phyloP scores from a whole-genome alignment of 2,888 invertebrate genomes.

The Barypeithes pellucidus region DNA sequence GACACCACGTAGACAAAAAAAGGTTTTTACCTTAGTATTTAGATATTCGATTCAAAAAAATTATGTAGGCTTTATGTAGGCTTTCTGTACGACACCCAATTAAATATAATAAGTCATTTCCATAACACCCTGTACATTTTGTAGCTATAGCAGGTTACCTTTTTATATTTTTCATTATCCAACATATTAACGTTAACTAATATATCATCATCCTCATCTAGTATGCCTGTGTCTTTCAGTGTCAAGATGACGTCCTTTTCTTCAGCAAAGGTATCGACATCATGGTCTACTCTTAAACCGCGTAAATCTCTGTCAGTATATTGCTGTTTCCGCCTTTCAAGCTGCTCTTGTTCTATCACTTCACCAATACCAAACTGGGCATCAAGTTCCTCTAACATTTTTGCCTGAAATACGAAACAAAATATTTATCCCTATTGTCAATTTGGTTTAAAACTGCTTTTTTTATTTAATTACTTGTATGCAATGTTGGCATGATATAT shows the following conservation, averaged over 20 bases:
- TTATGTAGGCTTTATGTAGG: no score
- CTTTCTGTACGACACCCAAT: no score
- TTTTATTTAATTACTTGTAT: no score
- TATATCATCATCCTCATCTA: constrained; percentile 89
- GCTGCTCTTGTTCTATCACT: constrained; percentile 85
- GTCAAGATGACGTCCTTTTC: constrained; percentile 92
- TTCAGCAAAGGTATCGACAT: constrained; percentile 79
- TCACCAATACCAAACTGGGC: constrained; percentile 93
- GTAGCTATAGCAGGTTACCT: constrained; percentile 70
- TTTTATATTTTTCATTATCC: constrained; percentile 88
- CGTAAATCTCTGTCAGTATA: constrained; percentile 83
- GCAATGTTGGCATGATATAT: no score
- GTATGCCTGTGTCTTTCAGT: constrained; percentile 91
- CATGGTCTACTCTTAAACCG: constrained; percentile 92
- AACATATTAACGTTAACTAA: constrained; percentile 93
- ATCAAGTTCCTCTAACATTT: constrained; percentile 95
- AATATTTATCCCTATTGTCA: no score
- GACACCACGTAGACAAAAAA: no score
- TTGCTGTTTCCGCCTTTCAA: constrained; percentile 73
- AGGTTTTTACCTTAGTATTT: no score
- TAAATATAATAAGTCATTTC: no score
- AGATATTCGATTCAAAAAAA: no score
- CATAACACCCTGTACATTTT: no score
- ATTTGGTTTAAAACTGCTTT: no score
- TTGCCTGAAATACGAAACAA: constrained; percentile 77